Base-by-base conservation (phyloP, 2,113 vertebrate genomes). In the Siniperca chuatsi region DNA sequence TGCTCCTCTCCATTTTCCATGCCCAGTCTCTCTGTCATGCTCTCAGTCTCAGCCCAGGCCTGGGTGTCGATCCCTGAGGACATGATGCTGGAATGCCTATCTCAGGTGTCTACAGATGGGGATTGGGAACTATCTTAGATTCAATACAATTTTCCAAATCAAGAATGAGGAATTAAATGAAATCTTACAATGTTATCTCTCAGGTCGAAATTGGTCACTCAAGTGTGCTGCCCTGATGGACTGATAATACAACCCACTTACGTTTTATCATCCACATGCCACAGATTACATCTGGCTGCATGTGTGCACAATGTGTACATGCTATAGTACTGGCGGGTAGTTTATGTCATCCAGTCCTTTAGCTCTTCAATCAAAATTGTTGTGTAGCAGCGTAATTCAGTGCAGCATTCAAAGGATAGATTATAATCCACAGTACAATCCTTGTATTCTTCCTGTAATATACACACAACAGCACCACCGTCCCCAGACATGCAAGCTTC, bases 1-100 rank as follows among this genome's bases (percentile, higher is more conserved):
- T 90, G 91, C 91, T 91, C 76, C 85, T 90, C 92, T 93, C 87
- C 74, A 75, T 91, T 92, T 90, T 89, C 89, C 79, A 84, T 86
- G 88, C 90, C 92, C 88, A 81, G 83, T 82, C 81, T 87, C 86
- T 90, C 85, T 79, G 89, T 90, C 82, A 66, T 82, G 77, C 85
- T 89, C 84, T 74, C 88, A 64, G 84, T 81, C 81, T 88, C 72
- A 68, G 83, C 81, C 66, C 65, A 44, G 83, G 78, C 84, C 79
- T 64, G 86, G 78, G 82, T 79, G 90, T 90, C 86, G 62, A 87
- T 90, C 92, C 93, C 91, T 35, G 76, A 85, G 91, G 94, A 92
- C 88, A 79, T 54, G 75, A 70, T 69, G 62, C 89, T 77, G 79
- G 80, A 80, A 88, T 81, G 85, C 81, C 79, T 85, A 91, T 93